Conservation (phyloP, 2,113 vertebrate genomes). For the Rhinichthys klamathensis region DNA sequence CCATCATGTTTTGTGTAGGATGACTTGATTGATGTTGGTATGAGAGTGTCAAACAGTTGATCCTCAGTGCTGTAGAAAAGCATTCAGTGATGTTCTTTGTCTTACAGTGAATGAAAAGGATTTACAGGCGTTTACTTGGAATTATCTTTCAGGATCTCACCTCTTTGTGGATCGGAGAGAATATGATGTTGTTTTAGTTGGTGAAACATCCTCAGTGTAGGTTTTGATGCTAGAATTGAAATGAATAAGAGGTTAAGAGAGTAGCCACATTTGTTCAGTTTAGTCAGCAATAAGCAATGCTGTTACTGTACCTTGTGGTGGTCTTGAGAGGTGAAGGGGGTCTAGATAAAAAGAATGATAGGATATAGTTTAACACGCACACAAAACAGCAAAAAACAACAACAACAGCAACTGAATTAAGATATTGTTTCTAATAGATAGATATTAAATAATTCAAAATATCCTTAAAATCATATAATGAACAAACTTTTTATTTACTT, state of each 20-base stretch:
- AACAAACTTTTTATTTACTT: too few relatives aligned
- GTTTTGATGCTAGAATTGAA: conserved; percentile 23
- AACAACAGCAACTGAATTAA: not conserved
- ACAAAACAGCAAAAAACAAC: not conserved
- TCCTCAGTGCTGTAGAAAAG: conserved; percentile 65
- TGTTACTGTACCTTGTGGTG: conserved; percentile 32
- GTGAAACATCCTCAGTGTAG: conserved; percentile 38
- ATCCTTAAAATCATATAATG: too few relatives aligned
- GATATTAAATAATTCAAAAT: not conserved
- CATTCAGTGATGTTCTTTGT: not conserved
- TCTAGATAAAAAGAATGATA: not conserved
- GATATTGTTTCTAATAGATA: not conserved
- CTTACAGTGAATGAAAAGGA: not conserved
- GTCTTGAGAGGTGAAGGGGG: conserved; percentile 36
- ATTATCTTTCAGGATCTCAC: conserved; percentile 31
- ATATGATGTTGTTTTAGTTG: conserved; percentile 43
- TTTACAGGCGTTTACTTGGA: not conserved
- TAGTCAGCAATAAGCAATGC: not conserved
- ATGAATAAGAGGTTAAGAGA: not conserved
- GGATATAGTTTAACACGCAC: not conserved
- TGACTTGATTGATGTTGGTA: conserved; percentile 62
- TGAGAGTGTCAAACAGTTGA: conserved; percentile 64
- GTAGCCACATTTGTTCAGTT: not conserved
- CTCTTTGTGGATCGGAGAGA: conserved; percentile 58
- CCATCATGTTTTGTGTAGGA: conserved; percentile 39